Evolutionary conservation across 2,888 invertebrate species (phyloP).

Genomic region (Smittia aterrima): DNA sequence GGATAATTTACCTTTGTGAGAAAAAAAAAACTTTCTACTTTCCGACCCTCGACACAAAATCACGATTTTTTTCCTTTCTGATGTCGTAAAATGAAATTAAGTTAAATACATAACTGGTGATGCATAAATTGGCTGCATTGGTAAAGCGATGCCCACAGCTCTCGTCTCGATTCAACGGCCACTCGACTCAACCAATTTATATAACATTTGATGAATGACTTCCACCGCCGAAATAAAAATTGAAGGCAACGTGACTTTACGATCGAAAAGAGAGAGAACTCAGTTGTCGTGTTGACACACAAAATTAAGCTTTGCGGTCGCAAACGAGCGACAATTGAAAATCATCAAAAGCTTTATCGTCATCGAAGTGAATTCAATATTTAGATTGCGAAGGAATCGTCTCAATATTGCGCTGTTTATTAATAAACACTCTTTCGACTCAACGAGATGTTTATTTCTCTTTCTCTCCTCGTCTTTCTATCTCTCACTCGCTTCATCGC

Average conservation of each 20-base stretch:
- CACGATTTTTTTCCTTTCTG: slow-evolving; percentile 3
- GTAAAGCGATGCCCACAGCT: not conserved
- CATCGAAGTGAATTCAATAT: too few species aligned
- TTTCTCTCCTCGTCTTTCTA: not conserved
- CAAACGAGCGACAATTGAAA: too few species aligned
- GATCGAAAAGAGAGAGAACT: not conserved
- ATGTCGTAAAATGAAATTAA: slow-evolving; percentile 4
- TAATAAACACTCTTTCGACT: slow-evolving; percentile 3
- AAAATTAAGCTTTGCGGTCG: slow-evolving; percentile 26
- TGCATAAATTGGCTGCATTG: slow-evolving; percentile 21
- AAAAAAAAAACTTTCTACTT: not conserved
- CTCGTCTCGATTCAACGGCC: not conserved
- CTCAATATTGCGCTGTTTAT: slow-evolving; percentile 10
- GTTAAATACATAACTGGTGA: not conserved
- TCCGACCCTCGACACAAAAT: not conserved
- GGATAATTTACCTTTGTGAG: not conserved
- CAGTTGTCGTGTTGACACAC: slow-evolving; percentile 13
- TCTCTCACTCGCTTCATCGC: not conserved
- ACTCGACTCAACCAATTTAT: not conserved
- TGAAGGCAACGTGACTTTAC: not conserved
- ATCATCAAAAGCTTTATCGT: too few species aligned
- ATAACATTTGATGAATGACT: slow-evolving; percentile 25
- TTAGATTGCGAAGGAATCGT: not conserved
- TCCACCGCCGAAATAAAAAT: slow-evolving; percentile 4
- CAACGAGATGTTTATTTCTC: not conserved